Evolutionary conservation across 2,888 invertebrate species (phyloP).

Genomic region (Perizoma affinitatum): DNA sequence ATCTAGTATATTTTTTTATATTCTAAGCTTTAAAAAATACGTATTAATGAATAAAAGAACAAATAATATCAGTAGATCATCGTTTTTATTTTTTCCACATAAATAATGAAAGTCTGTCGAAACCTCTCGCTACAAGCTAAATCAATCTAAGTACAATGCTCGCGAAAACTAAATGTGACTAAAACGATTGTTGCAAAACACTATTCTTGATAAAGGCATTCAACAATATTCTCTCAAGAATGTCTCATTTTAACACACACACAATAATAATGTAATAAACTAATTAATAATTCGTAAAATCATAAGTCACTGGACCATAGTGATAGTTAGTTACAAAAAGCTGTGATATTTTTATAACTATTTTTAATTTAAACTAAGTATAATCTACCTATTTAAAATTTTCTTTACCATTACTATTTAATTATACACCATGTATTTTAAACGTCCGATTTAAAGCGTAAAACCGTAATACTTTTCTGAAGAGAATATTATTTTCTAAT

Average conservation of each 20-base stretch:
- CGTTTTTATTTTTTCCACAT: slow-evolving; percentile 75
- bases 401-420: slow-evolving; percentile 48
- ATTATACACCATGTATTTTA: slow-evolving; percentile 54
- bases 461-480: slow-evolving; percentile 77
- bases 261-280: slow-evolving; percentile 38
- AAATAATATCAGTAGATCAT: slow-evolving; percentile 65
- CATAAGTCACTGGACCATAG: slow-evolving; percentile 53
- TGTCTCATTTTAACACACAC: slow-evolving; percentile 1
- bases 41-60: slow-evolving; percentile 52
- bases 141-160: slow-evolving; percentile 70
- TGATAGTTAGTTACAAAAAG: slow-evolving; percentile 57
- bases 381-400: slow-evolving; percentile 53
- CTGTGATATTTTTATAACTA: slow-evolving; percentile 43
- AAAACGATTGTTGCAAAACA: slow-evolving; percentile 48
- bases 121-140: slow-evolving; percentile 54
- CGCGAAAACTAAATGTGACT: slow-evolving; percentile 67
- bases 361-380: slow-evolving; percentile 39
- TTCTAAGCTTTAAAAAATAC: slow-evolving; percentile 5
- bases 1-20: neutral
- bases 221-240: neutral
- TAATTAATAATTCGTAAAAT: slow-evolving; percentile 32
- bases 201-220: neutral
- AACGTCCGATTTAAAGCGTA: slow-evolving; percentile 77
- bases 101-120: slow-evolving; percentile 74
- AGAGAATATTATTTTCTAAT: slow-evolving; percentile 51